phyloP scores from a whole-genome alignment of 2,113 vertebrate genomes.

The Bufo gargarizans region DNA sequence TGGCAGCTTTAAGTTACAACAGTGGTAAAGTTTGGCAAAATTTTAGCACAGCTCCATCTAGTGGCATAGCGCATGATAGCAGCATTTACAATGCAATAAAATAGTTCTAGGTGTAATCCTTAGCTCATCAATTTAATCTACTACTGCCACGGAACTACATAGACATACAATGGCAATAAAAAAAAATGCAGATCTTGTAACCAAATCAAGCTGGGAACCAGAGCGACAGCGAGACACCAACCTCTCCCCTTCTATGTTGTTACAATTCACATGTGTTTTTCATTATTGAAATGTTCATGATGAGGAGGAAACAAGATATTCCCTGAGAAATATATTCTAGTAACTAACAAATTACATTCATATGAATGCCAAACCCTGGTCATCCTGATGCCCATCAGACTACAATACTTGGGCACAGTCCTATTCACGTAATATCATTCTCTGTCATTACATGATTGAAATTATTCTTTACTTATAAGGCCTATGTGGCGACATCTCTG shows the following conservation, averaged over 20 bases:
- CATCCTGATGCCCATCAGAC: not conserved
- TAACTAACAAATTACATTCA: constrained; percentile 14
- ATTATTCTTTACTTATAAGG: too few relatives aligned
- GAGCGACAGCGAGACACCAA: constrained; percentile 57
- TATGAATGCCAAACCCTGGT: not conserved
- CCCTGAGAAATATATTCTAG: not conserved
- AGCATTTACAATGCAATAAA: not conserved
- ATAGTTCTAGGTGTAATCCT: not conserved
- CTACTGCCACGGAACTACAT: too few relatives aligned
- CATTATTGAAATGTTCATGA: constrained; percentile 60
- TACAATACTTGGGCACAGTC: not conserved
- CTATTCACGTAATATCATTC: not conserved
- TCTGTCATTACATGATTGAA: not conserved
- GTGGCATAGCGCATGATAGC: not conserved
- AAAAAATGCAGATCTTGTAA: constrained; percentile 21
- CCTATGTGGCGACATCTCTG: too few relatives aligned
- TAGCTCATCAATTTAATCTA: not conserved
- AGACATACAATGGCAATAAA: constrained; percentile 11
- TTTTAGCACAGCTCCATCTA: not conserved
- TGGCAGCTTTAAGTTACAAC: not conserved
- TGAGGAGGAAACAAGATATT: constrained; percentile 36
- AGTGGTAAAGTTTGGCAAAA: not conserved
- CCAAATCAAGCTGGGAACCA: constrained; percentile 48
- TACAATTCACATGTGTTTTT: constrained; percentile 55
- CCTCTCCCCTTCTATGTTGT: constrained; percentile 45